These are phyloP conservation scores for Leucoma salicis DNA, from an alignment of 2,888 invertebrate species.

Conservation along the genomic window DNA sequence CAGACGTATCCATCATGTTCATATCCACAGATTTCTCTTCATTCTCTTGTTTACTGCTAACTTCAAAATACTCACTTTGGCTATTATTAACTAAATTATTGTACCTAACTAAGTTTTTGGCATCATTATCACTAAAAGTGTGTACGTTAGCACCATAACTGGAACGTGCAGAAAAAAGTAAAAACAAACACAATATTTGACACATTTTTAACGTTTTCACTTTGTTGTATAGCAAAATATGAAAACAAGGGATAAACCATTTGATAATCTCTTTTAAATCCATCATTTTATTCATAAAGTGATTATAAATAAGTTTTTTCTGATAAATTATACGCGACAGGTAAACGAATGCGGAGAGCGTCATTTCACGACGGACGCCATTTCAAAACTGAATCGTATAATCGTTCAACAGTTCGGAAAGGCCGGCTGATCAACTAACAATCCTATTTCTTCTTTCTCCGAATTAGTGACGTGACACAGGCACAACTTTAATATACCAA, in stretches of 20 bases:
- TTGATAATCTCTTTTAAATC: slow-evolving; percentile 76
- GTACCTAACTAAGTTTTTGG: slow-evolving; percentile 44
- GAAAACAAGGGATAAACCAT: slow-evolving; percentile 76
- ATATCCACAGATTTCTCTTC: slow-evolving; percentile 14
- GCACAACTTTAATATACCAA: no score
- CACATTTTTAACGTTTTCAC: slow-evolving; percentile 47
- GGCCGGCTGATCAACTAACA: slow-evolving; percentile 36
- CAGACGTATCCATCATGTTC: slow-evolving; percentile 12
- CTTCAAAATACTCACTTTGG: slow-evolving; percentile 39
- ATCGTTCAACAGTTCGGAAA: slow-evolving; percentile 27
- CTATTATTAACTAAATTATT: slow-evolving; percentile 30
- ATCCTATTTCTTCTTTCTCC: slow-evolving; percentile 72
- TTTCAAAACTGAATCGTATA: slow-evolving; percentile 43
- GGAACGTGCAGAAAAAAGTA: slow-evolving; percentile 56
- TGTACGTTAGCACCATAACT: slow-evolving; percentile 45
- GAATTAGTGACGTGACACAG: slow-evolving; percentile 10
- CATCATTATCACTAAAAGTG: slow-evolving; percentile 35
- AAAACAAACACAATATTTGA: slow-evolving; percentile 56
- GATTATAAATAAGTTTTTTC: slow-evolving; percentile 6
- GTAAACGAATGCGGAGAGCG: slow-evolving; percentile 23
- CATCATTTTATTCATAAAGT: slow-evolving; percentile 49
- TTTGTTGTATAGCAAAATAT: slow-evolving; percentile 51
- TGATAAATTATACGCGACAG: slow-evolving; percentile 8
- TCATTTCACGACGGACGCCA: slow-evolving; percentile 50
- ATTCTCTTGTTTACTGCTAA: slow-evolving; percentile 7